Evolutionary conservation across 2,888 invertebrate genomes (phyloP).

Genomic region (Spatulosminthurus flaviceps): DNA sequence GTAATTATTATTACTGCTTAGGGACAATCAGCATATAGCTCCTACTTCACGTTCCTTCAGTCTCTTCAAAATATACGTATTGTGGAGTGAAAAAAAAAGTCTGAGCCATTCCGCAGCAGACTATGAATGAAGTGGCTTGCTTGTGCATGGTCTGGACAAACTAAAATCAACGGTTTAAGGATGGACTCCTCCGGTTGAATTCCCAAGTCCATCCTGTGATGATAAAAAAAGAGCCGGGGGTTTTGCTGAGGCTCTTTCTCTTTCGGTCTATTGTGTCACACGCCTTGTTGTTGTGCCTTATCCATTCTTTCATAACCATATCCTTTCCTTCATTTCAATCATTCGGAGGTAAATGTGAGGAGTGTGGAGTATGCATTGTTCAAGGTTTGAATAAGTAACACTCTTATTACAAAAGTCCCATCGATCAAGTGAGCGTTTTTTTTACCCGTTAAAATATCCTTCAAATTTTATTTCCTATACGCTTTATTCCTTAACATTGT

Average conservation of each 20-base stretch:
- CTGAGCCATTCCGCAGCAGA: not conserved
- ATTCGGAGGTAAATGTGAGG: constrained; percentile 15
- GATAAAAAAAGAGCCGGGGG: constrained; percentile 43
- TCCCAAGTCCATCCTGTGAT: constrained; percentile 42
- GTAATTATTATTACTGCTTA: not conserved
- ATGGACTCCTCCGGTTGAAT: constrained; percentile 43
- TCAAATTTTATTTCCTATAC: not conserved
- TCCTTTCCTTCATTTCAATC: constrained; percentile 36
- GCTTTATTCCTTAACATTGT: not conserved
- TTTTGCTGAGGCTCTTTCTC: constrained; percentile 3
- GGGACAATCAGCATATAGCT: not conserved
- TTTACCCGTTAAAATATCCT: not conserved
- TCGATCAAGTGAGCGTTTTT: not conserved
- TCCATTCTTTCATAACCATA: constrained; percentile 36
- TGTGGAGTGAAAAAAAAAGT: not conserved
- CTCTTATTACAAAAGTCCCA: not conserved
- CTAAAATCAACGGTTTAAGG: constrained; percentile 20
- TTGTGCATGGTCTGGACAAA: constrained; percentile 15
- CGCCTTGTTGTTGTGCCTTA: constrained; percentile 43
- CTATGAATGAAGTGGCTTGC: constrained; percentile 19
- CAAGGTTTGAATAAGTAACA: not conserved
- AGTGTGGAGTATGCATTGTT: not conserved
- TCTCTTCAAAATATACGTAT: not conserved
- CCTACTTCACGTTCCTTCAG: constrained; percentile 10
- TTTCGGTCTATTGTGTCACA: constrained; percentile 37